Evolutionary conservation across 2,113 vertebrate genomes (phyloP).

Genomic region (Xiphorhynchus elegans): DNA sequence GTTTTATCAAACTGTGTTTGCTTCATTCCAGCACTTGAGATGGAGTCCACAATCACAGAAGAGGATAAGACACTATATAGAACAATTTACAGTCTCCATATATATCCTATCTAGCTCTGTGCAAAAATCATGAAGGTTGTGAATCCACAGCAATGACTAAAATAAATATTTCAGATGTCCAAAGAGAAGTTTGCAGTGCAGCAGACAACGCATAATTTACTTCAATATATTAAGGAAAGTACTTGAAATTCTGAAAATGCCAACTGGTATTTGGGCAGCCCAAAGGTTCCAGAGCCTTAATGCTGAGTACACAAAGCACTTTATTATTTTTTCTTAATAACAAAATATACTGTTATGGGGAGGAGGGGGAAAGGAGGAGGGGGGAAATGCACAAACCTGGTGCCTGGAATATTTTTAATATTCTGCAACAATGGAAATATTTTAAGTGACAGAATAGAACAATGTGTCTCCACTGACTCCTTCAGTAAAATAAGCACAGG

Average conservation of each 20-base stretch:
- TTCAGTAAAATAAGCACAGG: not conserved
- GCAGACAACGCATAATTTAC: not conserved
- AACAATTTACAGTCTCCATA: not conserved
- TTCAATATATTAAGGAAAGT: not conserved
- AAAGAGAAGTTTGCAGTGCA: not conserved
- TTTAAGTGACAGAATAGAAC: not conserved
- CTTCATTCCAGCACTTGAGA: not conserved
- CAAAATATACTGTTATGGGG: not conserved
- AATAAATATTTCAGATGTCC: not conserved
- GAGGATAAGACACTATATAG: not conserved
- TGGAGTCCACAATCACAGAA: not conserved
- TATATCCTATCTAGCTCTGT: not conserved
- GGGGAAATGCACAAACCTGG: not conserved
- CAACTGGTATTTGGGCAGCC: not conserved
- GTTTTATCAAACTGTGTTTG: not conserved
- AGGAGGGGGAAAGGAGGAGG: not conserved
- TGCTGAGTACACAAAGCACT: not conserved
- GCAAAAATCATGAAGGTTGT: not conserved
- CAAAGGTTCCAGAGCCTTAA: not conserved
- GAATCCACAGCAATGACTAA: not conserved
- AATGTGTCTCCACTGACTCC: not conserved
- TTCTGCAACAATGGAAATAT: not conserved
- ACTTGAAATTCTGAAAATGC: not conserved
- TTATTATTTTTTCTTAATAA: not conserved
- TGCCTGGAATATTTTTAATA: not conserved